phyloP scores from a whole-genome alignment of 2,797 vertebrate genomes.

The Gila robusta region DNA sequence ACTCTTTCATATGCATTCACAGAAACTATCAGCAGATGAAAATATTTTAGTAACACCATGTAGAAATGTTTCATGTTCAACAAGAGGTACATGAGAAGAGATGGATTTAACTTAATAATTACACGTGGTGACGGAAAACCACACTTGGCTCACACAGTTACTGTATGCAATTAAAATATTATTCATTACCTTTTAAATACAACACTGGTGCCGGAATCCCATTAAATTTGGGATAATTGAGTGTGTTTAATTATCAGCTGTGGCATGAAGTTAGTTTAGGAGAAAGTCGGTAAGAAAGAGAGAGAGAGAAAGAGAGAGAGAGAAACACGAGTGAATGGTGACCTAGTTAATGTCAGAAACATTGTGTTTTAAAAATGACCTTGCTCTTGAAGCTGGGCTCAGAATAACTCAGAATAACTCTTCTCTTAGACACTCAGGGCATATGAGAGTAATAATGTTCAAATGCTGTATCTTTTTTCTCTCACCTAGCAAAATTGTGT shows the following conservation, averaged over 20 bases:
- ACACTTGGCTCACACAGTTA: constrained; percentile 82
- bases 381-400: constrained; percentile 81
- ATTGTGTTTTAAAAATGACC: constrained; percentile 87
- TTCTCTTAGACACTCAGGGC: constrained; percentile 65
- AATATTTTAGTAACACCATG: constrained; percentile 12
- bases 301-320: constrained; percentile 30
- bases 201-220: constrained; percentile 82
- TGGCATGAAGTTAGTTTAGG: constrained; percentile 77
- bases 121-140: constrained; percentile 79
- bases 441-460: constrained; percentile 58
- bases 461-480: constrained; percentile 46
- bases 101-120: constrained; percentile 78
- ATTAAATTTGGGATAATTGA: constrained; percentile 89
- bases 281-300: constrained; percentile 72
- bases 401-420: constrained; percentile 88
- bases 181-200: constrained; percentile 89
- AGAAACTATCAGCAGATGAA: neutral
- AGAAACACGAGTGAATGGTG: constrained; percentile 65
- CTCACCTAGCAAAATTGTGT: constrained; percentile 28
- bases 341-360: constrained; percentile 82
- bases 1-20: neutral
- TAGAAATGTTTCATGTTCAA: constrained; percentile 16
- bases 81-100: constrained; percentile 55
- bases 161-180: constrained; percentile 87
- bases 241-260: constrained; percentile 86